Evolutionary conservation across 2,888 invertebrate species (phyloP), one percentile per base, ranked within the genome.

Genomic region (Tipula lateralis): DNA sequence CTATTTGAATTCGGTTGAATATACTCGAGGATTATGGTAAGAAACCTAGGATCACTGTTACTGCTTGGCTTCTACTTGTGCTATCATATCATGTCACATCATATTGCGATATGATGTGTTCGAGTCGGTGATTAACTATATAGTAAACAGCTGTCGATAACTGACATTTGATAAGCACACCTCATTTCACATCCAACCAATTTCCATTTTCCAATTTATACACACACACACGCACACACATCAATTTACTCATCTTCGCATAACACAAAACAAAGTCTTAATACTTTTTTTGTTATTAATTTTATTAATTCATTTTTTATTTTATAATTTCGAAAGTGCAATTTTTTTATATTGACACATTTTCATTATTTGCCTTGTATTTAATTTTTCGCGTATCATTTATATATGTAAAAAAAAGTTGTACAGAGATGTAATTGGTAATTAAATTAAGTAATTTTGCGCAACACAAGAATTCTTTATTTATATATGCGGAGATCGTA

Each of bases 381-480:
- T 66, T 66, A 66, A 66, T 66, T 66, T 66, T 66, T 66, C 66
- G 66, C 66, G 66, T 66, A 66, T 66, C 66, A 66, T 66, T 66
- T 24, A 24, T 24, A 66, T 24, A 1, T 66, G 66, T 5, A 44
- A 44, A 44, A 44, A 2, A 44, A 44, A 9, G 24, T 24, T 66
- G 19, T 44, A 44, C 39, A 39, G 2, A 32, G 2, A 32, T 6
- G 6, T 32, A 32, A 32, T 32, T 39, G 4, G 13, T 13, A 39
- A 9, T 3, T 39, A 39, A 39, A 39, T n/a, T n/a, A n/a, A n/a
- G n/a, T n/a, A 7, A 39, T 39, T 39, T 4, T 39, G 39, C 39
- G 13, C 9, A 13, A 39, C 9, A 13, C 32, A 7, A 32, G 7
- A 32, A n/a, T n/a, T n/a, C n/a, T 32, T 32, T 32, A 32, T 32